Base-by-base conservation (phyloP, 2,797 vertebrate genomes). In the Poeciliopsis gracilis region DNA sequence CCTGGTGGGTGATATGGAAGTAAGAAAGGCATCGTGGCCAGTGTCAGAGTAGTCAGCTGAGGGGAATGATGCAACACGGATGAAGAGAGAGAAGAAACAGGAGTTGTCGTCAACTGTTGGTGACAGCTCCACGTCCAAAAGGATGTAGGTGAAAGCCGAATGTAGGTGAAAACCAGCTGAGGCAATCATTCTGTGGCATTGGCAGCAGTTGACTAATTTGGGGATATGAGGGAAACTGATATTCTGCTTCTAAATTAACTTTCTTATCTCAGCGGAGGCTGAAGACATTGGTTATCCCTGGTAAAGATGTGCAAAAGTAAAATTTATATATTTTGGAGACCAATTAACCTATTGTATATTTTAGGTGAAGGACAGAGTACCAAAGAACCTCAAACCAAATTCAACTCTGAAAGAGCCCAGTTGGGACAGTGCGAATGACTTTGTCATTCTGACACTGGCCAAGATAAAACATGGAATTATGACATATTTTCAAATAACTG, bases 81-180 rank as follows among this genome's bases (percentile, higher is more conserved):
- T 23, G 76, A 76, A 73, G 38, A 72, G 63, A 12, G 77, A 59
- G 73, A 61, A 33, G 55, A 38, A 15, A 67, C 69, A 11, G 41
- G 66, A 82, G 46, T 5, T 33, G 38, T 6, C 83, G 87, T 85
- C 87, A 90, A 86, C 85, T 90, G 88, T 85, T 90, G 84, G 75
- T 87, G 88, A 88, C 82, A 66, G 81, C 85, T 89, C 59, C 59
- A 63, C 86, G 85, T 87, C 87, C 83, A 84, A 80, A 84, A 75
- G 85, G 77, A 61, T 41, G 59, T 38, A 43, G 82, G 80, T 91
- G 90, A 92, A 90, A 89, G 86, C 47, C 5, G 85, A 76, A 61
- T 41, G 59, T 38, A 43, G 82, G 80, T 91, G 90, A 92, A 90
- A 89, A 84, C 47, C 61, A 43, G 82, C 82, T 86, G 88, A 87